Base-by-base conservation (phyloP, 2,797 vertebrate species). In the Gymnopithys bicolor region DNA sequence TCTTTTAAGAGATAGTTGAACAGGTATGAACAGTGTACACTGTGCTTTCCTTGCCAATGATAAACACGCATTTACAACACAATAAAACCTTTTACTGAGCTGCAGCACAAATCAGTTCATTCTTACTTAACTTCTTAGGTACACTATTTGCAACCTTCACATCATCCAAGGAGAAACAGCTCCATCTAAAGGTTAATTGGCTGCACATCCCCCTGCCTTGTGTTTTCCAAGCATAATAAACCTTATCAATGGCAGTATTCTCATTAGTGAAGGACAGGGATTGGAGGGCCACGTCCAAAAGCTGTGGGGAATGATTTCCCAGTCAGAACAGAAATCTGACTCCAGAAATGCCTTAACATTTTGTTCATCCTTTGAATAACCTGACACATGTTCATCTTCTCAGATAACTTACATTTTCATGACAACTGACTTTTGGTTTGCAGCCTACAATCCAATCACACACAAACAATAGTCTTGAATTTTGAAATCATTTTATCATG, bases 141-240 rank as follows among this genome's bases (percentile, higher is more conserved):
- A 49, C 84, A 18, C 43, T 33, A 25, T n/a, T 45, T 49, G 37
- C 46, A 53, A 28, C 10, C 43, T 41, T 25, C 68, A 22, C 59
- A 33, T 49, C 63, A 96, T 96, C 27, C 49, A 64, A 97, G 92
- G 97, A 96, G 97, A 96, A 97, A 97, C 86, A 98, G 96, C 97
- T 97, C 97, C 97, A 97, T 83, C 97, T 97, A 98, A 96, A 96
- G 97, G 96, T 48, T 41, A 90, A 58, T 82, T 32, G 69, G 19
- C 85, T 86, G 83, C 43, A 93, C 75, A 55, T 24, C 49, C 22
- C 59, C 25, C 46, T 58, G n/a, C 28, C n/a, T 56, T 21, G 8
- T 7, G 23, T 18, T 79, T 46, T 37, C 48, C 24, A 76, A 66
- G 27, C 17, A 33, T 18, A 53, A 62, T 0, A 6, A 59, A 16